Percentiles rank a stretch among this genome's conserved stretches.
These are phyloP conservation scores for Hypena proboscidalis DNA, from an alignment of 2,888 invertebrate species.

Conservation along the genomic window DNA sequence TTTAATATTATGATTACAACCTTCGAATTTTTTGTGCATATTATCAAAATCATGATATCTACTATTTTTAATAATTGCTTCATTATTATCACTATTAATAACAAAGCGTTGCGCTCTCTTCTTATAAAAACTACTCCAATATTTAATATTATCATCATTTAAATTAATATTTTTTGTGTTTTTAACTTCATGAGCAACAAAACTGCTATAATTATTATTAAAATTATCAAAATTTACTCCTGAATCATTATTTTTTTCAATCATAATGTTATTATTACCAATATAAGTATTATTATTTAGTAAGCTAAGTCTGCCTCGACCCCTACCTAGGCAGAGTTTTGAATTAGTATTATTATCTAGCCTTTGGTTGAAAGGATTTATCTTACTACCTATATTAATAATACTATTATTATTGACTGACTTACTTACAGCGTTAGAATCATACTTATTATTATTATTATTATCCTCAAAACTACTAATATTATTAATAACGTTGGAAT, in stretches of 20 bases:
- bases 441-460: not conserved
- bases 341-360: no score
- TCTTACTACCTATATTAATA: not conserved
- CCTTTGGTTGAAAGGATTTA: not conserved
- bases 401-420: conserved; percentile 1
- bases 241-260: no score
- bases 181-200: conserved; percentile 2
- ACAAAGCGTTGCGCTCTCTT: not conserved
- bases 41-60: not conserved
- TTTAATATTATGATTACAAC: no score
- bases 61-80: not conserved
- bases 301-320: no score
- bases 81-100: not conserved
- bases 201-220: not conserved
- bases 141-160: conserved; percentile 3
- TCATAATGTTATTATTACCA: no score
- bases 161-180: not conserved
- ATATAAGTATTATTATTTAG: no score
- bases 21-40: no score
- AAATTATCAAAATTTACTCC: not conserved
- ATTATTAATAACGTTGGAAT: not conserved
- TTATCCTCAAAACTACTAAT: not conserved
- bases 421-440: not conserved
- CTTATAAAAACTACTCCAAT: conserved; percentile 25
- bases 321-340: no score